Percentiles rank a stretch among this genome's conserved stretches.
Evolutionary conservation across 2,888 invertebrate species (phyloP).

Genomic region (Ctena decussata): DNA sequence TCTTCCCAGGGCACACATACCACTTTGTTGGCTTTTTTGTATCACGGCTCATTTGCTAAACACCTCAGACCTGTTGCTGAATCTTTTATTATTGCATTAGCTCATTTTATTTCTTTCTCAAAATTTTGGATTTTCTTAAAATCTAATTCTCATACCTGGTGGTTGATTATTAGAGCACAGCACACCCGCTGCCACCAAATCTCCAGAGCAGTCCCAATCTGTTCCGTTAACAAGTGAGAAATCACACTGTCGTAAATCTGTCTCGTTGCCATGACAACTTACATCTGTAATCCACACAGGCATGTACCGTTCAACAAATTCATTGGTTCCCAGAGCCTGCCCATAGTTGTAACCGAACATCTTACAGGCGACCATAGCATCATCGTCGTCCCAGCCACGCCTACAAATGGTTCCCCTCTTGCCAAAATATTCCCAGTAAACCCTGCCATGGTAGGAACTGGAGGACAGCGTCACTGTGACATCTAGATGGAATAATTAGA

Average conservation of each 20-base stretch:
- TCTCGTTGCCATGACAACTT: conserved; percentile 60
- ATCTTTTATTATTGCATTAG: too few species aligned
- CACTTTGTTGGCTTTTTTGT: too few species aligned
- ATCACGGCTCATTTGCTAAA: too few species aligned
- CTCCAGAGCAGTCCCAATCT: conserved; percentile 53
- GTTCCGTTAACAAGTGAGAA: conserved; percentile 12
- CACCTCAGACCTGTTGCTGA: too few species aligned
- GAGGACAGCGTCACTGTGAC: conserved; percentile 26
- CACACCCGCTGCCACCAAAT: conserved; percentile 37
- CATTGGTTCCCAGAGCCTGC: conserved; percentile 33
- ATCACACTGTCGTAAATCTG: conserved; percentile 37
- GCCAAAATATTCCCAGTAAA: conserved; percentile 75
- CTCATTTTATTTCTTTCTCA: too few species aligned
- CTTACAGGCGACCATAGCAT: conserved; percentile 62
- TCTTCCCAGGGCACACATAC: too few species aligned
- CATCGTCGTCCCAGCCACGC: conserved; percentile 61
- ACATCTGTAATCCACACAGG: conserved; percentile 62
- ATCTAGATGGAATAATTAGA: too few species aligned
- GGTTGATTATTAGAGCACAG: conserved; percentile 34
- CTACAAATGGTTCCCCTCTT: conserved; percentile 86
- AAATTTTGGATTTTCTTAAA: too few species aligned
- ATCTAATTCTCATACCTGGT: conserved; percentile 50
- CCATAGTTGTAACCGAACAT: conserved; percentile 59
- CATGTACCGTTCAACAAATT: conserved; percentile 20
- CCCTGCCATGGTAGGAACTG: conserved; percentile 42